Percentiles rank a stretch among this genome's conserved stretches.
Conservation (phyloP, 64 coral and sea anemone genomes). For the Montipora efflorescens region DNA sequence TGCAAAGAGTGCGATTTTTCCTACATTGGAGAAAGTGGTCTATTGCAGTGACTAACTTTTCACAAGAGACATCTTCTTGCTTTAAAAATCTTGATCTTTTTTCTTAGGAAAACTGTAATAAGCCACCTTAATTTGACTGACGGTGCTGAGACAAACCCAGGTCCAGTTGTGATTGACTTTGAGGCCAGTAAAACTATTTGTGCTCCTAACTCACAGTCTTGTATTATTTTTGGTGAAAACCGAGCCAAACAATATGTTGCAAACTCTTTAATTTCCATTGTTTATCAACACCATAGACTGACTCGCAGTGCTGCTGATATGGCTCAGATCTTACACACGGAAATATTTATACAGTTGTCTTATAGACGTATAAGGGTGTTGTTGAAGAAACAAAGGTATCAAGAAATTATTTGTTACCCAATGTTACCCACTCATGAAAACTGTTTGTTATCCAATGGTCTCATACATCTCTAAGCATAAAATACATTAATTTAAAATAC, state of each 20-base stretch:
- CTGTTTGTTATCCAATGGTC: background rate
- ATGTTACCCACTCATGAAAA: background rate
- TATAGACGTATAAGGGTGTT: background rate
- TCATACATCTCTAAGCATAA: slow-evolving; percentile 11
- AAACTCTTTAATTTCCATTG: background rate
- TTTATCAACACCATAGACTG: background rate
- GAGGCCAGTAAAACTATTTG: background rate
- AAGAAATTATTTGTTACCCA: background rate
- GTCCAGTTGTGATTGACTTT: background rate
- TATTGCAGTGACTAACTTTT: no score
- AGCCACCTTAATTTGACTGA: no score
- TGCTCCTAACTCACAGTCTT: background rate
- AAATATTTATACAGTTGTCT: background rate
- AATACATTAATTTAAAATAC: slow-evolving; percentile 13
- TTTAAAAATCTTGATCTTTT: no score
- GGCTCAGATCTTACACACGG: background rate
- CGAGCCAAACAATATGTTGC: background rate
- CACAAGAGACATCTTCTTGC: no score
- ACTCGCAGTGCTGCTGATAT: background rate
- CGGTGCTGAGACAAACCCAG: background rate
- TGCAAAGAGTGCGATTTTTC: no score
- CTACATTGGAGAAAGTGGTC: no score
- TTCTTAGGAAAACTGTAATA: no score
- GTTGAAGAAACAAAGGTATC: slow-evolving; percentile 12
- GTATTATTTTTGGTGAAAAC: background rate